Percentiles rank a stretch among this genome's conserved stretches.
phyloP scores from a whole-genome alignment of 2,797 vertebrate species.

The Natrix natrix region DNA sequence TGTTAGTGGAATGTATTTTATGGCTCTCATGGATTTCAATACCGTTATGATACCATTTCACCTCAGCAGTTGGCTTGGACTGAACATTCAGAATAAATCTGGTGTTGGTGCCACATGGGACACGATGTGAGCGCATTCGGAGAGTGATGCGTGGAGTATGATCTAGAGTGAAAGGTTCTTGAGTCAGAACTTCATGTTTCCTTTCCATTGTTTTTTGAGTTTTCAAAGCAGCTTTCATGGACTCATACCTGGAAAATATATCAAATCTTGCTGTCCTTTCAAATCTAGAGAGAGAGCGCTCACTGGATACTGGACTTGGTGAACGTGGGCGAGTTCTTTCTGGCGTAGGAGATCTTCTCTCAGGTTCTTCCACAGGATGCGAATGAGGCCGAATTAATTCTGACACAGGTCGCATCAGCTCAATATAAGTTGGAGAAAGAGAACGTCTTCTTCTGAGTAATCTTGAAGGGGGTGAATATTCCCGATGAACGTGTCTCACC shows the following conservation, averaged over 20 bases:
- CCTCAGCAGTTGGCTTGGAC: constrained; percentile 87
- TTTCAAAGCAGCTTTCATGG: constrained; percentile 91
- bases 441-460: constrained; percentile 89
- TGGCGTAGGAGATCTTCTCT: constrained; percentile 80
- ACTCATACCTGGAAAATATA: constrained; percentile 92
- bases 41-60: constrained; percentile 95
- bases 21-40: constrained; percentile 82
- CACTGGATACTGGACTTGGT: constrained; percentile 91
- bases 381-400: constrained; percentile 82
- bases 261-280: constrained; percentile 90
- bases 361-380: constrained; percentile 72
- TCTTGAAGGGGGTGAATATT: constrained; percentile 79
- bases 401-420: constrained; percentile 91
- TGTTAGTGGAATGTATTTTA: constrained; percentile 88
- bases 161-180: constrained; percentile 92
- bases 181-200: constrained; percentile 86
- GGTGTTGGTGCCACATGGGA: constrained; percentile 84
- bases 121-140: constrained; percentile 94
- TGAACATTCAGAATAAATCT: constrained; percentile 93
- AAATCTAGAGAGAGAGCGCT: constrained; percentile 90
- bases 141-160: constrained; percentile 90
- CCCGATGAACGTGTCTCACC: constrained; percentile 74
- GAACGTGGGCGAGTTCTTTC: constrained; percentile 94
- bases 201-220: constrained; percentile 82
- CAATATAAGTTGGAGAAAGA: constrained; percentile 90